Conservation (phyloP, 2,113 vertebrate genomes). For the Festucalex cinctus region DNA sequence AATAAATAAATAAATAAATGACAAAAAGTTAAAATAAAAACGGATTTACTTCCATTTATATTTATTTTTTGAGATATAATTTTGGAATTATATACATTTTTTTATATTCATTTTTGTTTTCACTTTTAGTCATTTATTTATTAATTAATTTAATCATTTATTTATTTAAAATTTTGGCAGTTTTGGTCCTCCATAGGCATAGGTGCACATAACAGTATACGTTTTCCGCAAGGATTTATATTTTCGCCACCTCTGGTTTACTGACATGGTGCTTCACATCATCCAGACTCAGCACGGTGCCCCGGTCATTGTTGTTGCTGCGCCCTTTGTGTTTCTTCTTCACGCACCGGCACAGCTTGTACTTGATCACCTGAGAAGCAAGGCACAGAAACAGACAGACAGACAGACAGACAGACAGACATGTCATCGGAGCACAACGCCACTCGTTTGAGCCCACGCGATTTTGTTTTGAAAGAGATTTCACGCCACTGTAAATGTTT, state of each 20-base stretch:
- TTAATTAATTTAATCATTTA: too few species aligned
- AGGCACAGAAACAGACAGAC: constrained; percentile 19
- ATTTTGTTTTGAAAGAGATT: constrained; percentile 4
- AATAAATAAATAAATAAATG: too few species aligned
- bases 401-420: constrained; percentile 15
- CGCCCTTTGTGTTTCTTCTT: constrained; percentile 90
- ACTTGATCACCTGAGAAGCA: constrained; percentile 85
- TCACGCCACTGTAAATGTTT: constrained; percentile 17
- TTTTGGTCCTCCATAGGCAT: too few species aligned
- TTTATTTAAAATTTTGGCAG: too few species aligned
- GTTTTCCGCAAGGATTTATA: not conserved
- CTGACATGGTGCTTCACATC: constrained; percentile 97
- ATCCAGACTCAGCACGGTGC: constrained; percentile 92
- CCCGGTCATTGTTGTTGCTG: constrained; percentile 91
- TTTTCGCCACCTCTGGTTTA: constrained; percentile 29
- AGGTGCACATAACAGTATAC: not conserved
- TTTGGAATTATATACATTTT: too few species aligned
- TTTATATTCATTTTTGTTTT: too few species aligned
- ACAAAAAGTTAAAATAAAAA: too few species aligned
- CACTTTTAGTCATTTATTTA: too few species aligned
- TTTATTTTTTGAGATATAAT: too few species aligned
- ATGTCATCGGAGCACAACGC: constrained; percentile 6
- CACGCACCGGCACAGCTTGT: constrained; percentile 85
- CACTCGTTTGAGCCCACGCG: not conserved
- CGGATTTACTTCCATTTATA: too few species aligned